Evolutionary conservation across 2,113 vertebrate genomes (phyloP), one percentile per base, ranked within the genome.

Genomic region (Prionailurus bengalensis): DNA sequence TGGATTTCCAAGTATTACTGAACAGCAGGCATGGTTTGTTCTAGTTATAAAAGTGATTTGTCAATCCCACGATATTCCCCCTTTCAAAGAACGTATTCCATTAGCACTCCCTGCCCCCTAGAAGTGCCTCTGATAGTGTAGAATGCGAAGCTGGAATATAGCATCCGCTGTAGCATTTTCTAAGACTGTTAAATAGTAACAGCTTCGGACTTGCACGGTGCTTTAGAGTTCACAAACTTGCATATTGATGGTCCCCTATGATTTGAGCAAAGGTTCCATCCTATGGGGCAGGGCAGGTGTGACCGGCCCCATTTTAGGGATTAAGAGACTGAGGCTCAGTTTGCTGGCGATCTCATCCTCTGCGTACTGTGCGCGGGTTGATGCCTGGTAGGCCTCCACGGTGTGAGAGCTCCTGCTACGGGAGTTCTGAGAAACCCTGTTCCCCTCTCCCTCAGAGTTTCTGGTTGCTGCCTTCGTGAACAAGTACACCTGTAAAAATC

Each of bases 1-100:
- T 98, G 97, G 94, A 97, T 98, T 98, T 98, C 97, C 96, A 95
- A 98, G 96, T 96, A 85, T 92, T 95, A 93, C 92, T 96, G 94
- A 98, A 97, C 96, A 94, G 85, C 93, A 97, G 89, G 70, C 76
- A 89, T 65, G 51, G 51, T 96, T 97, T 95, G 80, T 97, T 98
- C 85, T 88, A 97, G 97, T 97, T 95, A 91, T 81, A 92, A 95
- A 97, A 96, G 95, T 84, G 68, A 61, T 96, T 97, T 96, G 83
- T 97, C 95, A 96, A 39, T 51, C 73, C 93, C 23, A 15, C 73
- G 94, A 86, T 70, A 84, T 96, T 89, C 25, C 61, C 76, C 21
- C 68, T 96, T 96, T 94, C 13, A 96, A 95, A 95, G 84, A 94
- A 91, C 80, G 33, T 76, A 45, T 79, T 74, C 73, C 17, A 1